Base-by-base conservation (phyloP, 2,797 vertebrate species). In the Dipus sagitta region DNA sequence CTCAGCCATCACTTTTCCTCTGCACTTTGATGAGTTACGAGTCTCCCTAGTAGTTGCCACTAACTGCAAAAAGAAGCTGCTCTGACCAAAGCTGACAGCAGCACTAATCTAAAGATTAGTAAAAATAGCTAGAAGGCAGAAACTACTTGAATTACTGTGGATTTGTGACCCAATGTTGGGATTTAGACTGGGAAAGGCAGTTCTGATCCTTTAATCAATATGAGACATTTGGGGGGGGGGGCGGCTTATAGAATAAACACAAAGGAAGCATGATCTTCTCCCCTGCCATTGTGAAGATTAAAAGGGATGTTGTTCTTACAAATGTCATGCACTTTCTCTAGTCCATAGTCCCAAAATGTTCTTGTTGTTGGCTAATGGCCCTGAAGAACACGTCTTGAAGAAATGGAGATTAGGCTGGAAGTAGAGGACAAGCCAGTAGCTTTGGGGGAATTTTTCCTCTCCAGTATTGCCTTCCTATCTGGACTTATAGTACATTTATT, bases 281-380 rank as follows among this genome's bases (percentile, higher is more conserved):
- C 30, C 13, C 7, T 68, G 18, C 30, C 84, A 58, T 93, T 30
- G 14, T 47, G 67, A 78, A 86, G 60, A 86, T 23, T 75, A 86
- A 38, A 34, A 81, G 32, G 24, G 32, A 20, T 32, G 15, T 32
- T 78, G 10, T 76, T 30, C 28, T 9, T 4, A 18, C 6, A 32
- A 81, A 24, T 26, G 12, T 2, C 20, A 0, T 15, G 77, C 23
- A 2, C 26, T 26, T 80, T 42, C 79, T 81, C 65, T 26, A 10
- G 30, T 10, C n/a, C 6, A 7, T 6, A n/a, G n/a, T 42, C 67
- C 81, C 30, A 54, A 28, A 54, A 13, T 30, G 28, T n/a, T 12
- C 15, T 81, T 0, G 0, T 30, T 30, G 6, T 7, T 26, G 38
- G 24, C 76, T 11, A 0, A 2, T 21, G 52, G 6, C 32, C 34